These are phyloP conservation scores for Mesorhabditis spiculigera DNA, from an alignment of 2,888 invertebrate species.

Conservation along the genomic window DNA sequence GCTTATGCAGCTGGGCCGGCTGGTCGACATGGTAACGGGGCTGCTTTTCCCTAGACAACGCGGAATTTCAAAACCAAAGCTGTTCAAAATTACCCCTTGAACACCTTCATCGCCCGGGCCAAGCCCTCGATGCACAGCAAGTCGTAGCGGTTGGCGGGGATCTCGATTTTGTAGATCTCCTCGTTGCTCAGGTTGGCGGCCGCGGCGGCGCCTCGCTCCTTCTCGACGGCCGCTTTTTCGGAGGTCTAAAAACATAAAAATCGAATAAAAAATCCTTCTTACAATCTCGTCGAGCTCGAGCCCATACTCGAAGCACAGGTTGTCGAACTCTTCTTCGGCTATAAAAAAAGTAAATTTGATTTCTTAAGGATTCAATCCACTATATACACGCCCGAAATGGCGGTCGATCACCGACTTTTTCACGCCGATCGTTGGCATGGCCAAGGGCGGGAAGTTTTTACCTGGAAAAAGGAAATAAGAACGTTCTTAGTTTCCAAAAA, in stretches of 20 bases:
- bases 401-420: conserved; percentile 52
- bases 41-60: conserved; percentile 1
- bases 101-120: conserved; percentile 78
- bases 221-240: conserved; percentile 81
- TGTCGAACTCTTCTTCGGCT: conserved; percentile 94
- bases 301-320: conserved; percentile 91
- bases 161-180: conserved; percentile 74
- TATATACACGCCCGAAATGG: conserved; percentile 38
- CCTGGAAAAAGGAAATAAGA: no score
- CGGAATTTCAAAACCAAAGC: not conserved
- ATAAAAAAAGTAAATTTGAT: conserved; percentile 30
- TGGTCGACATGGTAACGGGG: not conserved
- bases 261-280: not conserved
- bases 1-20: not conserved
- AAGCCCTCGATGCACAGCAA: conserved; percentile 91
- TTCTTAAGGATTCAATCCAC: conserved; percentile 24
- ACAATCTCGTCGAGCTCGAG: conserved; percentile 97
- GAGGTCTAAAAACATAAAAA: conserved; percentile 70
- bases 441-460: no score
- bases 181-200: conserved; percentile 34
- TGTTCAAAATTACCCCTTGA: conserved; percentile 72
- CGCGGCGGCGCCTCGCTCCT: conserved; percentile 60
- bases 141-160: conserved; percentile 96
- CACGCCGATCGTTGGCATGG: conserved; percentile 56
- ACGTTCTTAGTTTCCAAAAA: no score